Conservation (phyloP, 2,888 invertebrate species). For the Limenitis camilla region DNA sequence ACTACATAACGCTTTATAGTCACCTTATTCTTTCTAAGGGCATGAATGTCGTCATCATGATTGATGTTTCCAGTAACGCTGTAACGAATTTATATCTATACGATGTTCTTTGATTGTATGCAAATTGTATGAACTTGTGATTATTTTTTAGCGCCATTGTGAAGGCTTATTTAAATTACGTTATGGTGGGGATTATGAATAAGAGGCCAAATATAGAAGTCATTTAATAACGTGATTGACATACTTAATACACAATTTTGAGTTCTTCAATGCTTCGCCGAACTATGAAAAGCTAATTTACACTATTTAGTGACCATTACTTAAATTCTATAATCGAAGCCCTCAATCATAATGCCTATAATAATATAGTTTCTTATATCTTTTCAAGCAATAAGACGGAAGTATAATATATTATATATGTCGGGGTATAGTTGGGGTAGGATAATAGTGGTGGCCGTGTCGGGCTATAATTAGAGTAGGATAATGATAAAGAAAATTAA, state of each 20-base stretch:
- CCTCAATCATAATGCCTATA: too few relatives aligned
- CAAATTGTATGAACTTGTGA: slow-evolving; percentile 25
- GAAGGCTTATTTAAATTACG: slow-evolving; percentile 21
- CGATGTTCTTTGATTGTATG: slow-evolving; percentile 33
- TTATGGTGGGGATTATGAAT: slow-evolving; percentile 19
- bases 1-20: slow-evolving; percentile 4
- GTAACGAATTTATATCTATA: slow-evolving; percentile 27
- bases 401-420: too few relatives aligned
- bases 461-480: too few relatives aligned
- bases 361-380: too few relatives aligned
- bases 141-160: slow-evolving; percentile 21
- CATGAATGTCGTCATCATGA: slow-evolving; percentile 19
- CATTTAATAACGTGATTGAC: slow-evolving; percentile 10
- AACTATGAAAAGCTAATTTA: too few relatives aligned
- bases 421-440: too few relatives aligned
- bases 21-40: slow-evolving; percentile 17
- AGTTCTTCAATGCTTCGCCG: not conserved
- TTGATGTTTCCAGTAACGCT: slow-evolving; percentile 24
- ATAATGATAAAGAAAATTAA: too few relatives aligned
- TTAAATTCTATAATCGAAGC: too few relatives aligned
- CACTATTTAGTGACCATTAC: too few relatives aligned
- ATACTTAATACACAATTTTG: slow-evolving; percentile 2
- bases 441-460: too few relatives aligned
- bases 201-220: slow-evolving; percentile 11
- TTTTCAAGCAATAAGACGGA: too few relatives aligned